Evolutionary conservation across 2,797 vertebrate species (phyloP).

Genomic region (Limnodromus scolopaceus): DNA sequence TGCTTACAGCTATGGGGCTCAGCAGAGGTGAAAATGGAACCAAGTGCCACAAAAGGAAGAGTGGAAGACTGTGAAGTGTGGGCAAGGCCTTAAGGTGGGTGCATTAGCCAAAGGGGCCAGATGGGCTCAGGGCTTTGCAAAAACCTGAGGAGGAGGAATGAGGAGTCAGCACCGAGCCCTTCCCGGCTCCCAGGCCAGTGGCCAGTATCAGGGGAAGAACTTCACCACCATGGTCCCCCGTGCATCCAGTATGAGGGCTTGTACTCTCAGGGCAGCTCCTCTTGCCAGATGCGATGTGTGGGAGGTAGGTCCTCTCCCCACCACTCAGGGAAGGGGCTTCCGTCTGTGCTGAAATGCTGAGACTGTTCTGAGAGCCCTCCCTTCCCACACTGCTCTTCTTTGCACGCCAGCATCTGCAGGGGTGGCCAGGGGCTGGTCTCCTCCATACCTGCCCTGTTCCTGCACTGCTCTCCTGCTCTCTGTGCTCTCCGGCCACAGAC

Average conservation of each 20-base stretch:
- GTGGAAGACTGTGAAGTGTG: background rate
- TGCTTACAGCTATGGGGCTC: background rate
- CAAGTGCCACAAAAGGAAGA: background rate
- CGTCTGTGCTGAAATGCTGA: background rate
- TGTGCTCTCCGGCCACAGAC: accelerated
- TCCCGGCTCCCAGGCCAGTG: background rate
- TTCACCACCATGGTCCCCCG: background rate
- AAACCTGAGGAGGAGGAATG: background rate
- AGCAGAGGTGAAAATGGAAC: background rate
- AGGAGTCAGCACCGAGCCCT: background rate
- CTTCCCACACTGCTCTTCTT: background rate
- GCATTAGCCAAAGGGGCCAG: background rate
- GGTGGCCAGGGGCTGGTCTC: background rate
- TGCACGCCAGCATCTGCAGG: background rate
- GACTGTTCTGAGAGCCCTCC: background rate
- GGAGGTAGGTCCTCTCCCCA: background rate
- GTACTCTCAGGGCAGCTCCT: background rate
- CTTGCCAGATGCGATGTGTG: accelerated
- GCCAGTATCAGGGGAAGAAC: background rate
- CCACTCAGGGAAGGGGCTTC: background rate
- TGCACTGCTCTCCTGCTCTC: background rate
- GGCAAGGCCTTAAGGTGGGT: background rate
- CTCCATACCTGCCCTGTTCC: background rate
- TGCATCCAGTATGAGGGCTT: accelerated
- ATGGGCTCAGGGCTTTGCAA: background rate